Evolutionary conservation across 2,888 invertebrate species (phyloP).

Genomic region (Endotricha flammealis): DNA sequence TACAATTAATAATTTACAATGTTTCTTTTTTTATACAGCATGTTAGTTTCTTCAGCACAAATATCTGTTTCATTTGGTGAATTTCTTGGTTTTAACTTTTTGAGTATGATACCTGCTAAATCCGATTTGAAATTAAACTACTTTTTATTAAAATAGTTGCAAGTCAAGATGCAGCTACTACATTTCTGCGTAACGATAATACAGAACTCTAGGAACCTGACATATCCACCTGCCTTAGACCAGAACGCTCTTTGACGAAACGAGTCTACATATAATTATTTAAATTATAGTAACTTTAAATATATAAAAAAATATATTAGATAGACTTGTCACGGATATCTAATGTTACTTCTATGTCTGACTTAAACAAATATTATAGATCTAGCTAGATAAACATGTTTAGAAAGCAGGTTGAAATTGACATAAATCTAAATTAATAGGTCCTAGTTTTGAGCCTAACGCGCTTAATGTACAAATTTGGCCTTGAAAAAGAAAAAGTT

Average conservation of each 20-base stretch:
- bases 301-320: no score
- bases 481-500: not conserved
- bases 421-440: no score
- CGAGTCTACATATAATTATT: no score
- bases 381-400: no score
- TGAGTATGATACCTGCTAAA: not conserved
- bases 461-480: not conserved
- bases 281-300: no score
- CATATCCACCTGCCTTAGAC: not conserved
- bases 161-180: not conserved
- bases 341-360: no score
- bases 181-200: not conserved
- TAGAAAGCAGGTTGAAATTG: no score
- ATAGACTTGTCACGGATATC: no score
- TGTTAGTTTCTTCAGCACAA: slow-evolving; percentile 32
- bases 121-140: not conserved
- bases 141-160: not conserved
- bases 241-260: no score
- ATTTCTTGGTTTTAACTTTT: slow-evolving; percentile 15
- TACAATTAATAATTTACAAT: no score
- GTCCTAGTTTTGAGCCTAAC: not conserved
- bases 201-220: not conserved
- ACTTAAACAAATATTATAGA: no score
- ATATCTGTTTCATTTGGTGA: slow-evolving; percentile 23
- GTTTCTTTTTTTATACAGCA: slow-evolving; percentile 17